phyloP scores from a whole-genome alignment of 2,113 vertebrate species.

The Condylura cristata region DNA sequence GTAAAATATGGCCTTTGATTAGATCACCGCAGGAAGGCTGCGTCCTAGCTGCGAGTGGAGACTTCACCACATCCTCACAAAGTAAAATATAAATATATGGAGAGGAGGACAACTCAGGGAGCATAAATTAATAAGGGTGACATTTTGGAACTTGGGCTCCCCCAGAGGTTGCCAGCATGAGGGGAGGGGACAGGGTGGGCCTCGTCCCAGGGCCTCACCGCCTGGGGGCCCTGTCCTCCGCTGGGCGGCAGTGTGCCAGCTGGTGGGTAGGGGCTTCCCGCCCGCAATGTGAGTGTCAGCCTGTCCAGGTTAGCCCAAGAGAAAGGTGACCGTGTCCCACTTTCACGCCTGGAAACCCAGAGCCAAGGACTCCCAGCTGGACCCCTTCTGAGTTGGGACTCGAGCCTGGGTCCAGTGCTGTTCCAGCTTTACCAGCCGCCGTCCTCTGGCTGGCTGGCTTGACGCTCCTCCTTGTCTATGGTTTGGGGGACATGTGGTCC shows the following conservation, averaged over 20 bases:
- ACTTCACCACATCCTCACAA: neutral
- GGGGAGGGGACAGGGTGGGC: neutral
- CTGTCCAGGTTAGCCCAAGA: rapidly evolving
- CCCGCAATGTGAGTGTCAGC: rapidly evolving
- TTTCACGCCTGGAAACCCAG: neutral
- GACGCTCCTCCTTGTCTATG: no score
- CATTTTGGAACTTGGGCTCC: neutral
- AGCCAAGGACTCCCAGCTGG: neutral
- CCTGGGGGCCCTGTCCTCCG: rapidly evolving
- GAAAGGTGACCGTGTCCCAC: rapidly evolving
- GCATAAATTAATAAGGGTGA: neutral
- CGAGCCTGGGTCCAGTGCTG: neutral
- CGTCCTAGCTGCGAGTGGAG: neutral
- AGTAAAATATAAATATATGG: conserved; percentile 12
- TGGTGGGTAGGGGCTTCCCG: rapidly evolving
- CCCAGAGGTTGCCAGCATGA: neutral
- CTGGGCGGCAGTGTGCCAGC: rapidly evolving
- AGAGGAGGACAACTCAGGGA: neutral
- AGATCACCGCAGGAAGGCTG: conserved; percentile 35
- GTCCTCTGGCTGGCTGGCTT: neutral
- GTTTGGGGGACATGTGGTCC: neutral
- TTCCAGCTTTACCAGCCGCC: rapidly evolving
- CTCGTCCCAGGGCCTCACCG: rapidly evolving
- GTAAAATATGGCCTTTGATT: conserved; percentile 72
- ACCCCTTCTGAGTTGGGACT: neutral